Base-by-base conservation (phyloP, 2,797 vertebrate genomes). In the Eutrigla gurnardus region DNA sequence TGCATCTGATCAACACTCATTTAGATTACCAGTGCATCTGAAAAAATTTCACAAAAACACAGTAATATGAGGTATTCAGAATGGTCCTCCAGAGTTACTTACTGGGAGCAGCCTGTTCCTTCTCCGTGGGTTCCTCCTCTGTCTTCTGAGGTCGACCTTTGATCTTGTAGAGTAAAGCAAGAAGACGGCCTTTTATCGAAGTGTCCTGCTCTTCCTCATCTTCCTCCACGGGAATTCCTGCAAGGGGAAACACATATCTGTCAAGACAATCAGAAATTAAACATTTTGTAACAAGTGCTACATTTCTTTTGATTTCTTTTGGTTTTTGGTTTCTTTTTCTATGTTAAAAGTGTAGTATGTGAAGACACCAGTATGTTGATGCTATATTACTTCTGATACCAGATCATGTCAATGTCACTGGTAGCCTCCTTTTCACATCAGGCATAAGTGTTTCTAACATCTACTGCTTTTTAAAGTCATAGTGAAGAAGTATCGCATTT, bases 221-320 rank as follows among this genome's bases (percentile, higher is more conserved):
- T 42, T 98, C 97, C 80, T 98, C 97, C 71, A 96, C 84, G 12
- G 98, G 98, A 88, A 99, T 97, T 78, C 98, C 98, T 99, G 87
- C n/a, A 72, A 55, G 15, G 4, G 18, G 17, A 71, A 40, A 88
- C 7, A 65, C 25, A 82, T 53, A 35, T 46, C 25, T 42, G 33
- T 77, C 4, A 79, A 25, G 58, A 45, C 25, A 62, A 15, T 10
- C 50, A 18, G 65, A 66, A 54, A 42, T 61, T 42, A 3, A 55
- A 18, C 1, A 35, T 46, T 64, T 68, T 12, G 3, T 33, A 6
- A 15, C 3, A 46, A 52, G 25, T 13, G 32, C 12, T 74, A 42
- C 32, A 17, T 25, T 25, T 25, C 25, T 25, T 25, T 25, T 25
- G 25, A 17, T 25, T 25, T 25, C 25, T 25, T 25, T 25, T 25